Base-by-base conservation (phyloP, 1,140 invertebrate genomes). In the Bilobella aurantiaca region DNA sequence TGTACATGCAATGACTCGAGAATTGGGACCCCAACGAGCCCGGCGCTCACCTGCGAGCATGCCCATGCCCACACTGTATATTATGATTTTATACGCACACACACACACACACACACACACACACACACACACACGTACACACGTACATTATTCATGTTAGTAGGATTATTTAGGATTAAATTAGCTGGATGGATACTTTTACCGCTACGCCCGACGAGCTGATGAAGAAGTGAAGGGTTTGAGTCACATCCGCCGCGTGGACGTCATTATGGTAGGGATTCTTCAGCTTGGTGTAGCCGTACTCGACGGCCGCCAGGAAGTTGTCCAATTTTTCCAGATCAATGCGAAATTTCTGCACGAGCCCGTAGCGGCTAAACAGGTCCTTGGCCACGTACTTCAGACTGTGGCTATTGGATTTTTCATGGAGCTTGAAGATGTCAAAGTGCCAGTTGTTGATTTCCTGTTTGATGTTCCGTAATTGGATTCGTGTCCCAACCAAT, bases 211-310 rank as follows among this genome's bases (percentile, higher is more conserved):
- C 91, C 59, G 91, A 93, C 76, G 93, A 90, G 74, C 87, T 92
- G 23, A 97, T 80, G 77, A 96, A 89, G 74, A 89, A 93, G 79
- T 98, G 93, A 69, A 73, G 68, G 32, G 66, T 73, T 69, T 73
- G 71, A 29, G 71, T 73, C 12, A 98, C 93, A 77, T 97, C 94
- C 27, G 93, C 91, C 0, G 93, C 94, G 75, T 98, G 94, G 29
- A 95, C 79, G 75, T 95, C 92, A 78, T 96, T 97, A 78, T 97
- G 93, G 80, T 96, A 96, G 0, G 92, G 92, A 79, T 96, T 96
- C 68, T 86, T 83, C 78, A 89, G 87, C 74, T 85, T 87, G 75
- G 86, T 88, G 75, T 93, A 93, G 47, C 90, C 85, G 73, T 87
- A 84, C 76, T 93, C 90, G 69, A 92, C 83, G 71, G 82, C 81